Conservation (phyloP, 2,113 vertebrate genomes). For the Desmodus rotundus region DNA sequence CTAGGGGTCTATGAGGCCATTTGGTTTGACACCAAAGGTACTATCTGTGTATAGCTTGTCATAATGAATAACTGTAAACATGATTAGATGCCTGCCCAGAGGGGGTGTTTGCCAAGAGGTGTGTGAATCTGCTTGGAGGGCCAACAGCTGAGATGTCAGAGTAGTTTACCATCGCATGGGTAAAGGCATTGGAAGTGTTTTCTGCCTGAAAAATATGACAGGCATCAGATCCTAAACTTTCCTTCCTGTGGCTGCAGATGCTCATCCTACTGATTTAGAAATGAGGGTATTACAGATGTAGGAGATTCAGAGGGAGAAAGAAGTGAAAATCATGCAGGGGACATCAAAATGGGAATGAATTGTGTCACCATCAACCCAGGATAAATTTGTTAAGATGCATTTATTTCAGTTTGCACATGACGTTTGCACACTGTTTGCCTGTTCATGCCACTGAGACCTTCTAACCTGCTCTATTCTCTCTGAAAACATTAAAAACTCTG, state of each 20-base stretch:
- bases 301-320: not conserved
- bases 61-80: slow-evolving; percentile 48
- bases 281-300: not conserved
- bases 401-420: not conserved
- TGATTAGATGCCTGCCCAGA: not conserved
- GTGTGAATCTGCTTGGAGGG: slow-evolving; percentile 57
- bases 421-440: no score
- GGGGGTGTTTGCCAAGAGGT: not conserved
- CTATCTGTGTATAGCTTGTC: slow-evolving; percentile 42
- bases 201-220: slow-evolving; percentile 19
- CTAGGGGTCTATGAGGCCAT: not conserved
- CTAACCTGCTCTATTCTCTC: not conserved
- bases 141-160: slow-evolving; percentile 58
- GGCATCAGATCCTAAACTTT: not conserved
- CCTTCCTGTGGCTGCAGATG: not conserved
- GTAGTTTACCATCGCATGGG: slow-evolving; percentile 43
- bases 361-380: not conserved
- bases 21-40: slow-evolving; percentile 50
- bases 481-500: not conserved
- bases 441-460: not conserved
- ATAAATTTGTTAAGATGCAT: not conserved
- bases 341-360: not conserved
- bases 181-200: slow-evolving; percentile 12
- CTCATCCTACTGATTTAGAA: not conserved
- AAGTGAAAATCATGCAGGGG: not conserved